Conservation (phyloP, 1,140 invertebrate genomes). For the Bombus superbus region DNA sequence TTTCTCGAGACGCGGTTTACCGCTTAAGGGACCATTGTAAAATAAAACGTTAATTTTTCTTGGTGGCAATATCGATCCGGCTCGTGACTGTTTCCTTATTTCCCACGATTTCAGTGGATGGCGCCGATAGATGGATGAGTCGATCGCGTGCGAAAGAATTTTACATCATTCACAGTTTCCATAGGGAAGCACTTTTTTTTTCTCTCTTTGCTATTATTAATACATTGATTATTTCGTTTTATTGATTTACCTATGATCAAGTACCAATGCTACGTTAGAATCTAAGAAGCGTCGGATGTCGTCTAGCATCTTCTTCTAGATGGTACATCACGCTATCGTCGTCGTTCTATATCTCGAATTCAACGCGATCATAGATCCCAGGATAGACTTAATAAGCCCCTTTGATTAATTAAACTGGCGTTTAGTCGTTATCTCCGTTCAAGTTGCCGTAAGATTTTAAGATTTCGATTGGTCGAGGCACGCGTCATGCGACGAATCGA, state of each 20-base stretch:
- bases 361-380: neutral
- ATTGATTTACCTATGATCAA: neutral
- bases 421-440: neutral
- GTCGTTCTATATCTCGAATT: neutral
- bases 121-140: too few relatives aligned
- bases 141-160: neutral
- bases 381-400: neutral
- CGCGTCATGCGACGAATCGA: neutral
- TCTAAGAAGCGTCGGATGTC: constrained; percentile 7
- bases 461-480: neutral
- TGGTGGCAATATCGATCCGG: neutral
- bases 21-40: constrained; percentile 44
- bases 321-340: constrained; percentile 19
- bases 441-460: neutral
- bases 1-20: constrained; percentile 46
- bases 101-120: constrained; percentile 16
- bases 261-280: neutral
- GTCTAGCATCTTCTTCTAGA: constrained; percentile 1
- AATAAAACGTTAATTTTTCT: constrained; percentile 31
- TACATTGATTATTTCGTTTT: neutral
- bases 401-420: neutral
- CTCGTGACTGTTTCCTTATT: constrained; percentile 22
- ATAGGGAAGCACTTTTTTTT: too few relatives aligned
- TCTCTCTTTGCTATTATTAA: neutral
- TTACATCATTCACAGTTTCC: neutral